A percentile compares a stretch with the other conserved stretches of the same genome.
Conservation (phyloP, 2,888 invertebrate genomes). For the Habroteleia sp. region DNA sequence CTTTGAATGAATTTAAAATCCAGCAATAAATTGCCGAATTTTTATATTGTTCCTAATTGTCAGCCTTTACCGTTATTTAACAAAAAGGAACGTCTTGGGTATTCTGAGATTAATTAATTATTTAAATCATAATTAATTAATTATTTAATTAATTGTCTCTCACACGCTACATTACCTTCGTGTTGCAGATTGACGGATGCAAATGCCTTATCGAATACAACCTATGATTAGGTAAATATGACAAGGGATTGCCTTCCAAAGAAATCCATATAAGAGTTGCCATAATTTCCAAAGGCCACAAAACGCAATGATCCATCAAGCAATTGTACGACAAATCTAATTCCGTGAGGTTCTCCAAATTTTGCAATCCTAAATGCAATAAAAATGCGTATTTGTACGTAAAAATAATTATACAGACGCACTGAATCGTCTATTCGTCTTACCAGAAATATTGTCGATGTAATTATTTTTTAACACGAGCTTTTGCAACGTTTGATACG, state of each 20-base stretch:
- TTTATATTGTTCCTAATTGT: no score
- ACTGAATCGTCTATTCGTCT: no score
- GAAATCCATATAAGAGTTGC: conserved; percentile 83
- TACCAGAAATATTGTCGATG: conserved; percentile 84
- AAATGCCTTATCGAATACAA: conserved; percentile 82
- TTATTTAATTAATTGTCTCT: no score
- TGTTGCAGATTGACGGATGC: conserved; percentile 82
- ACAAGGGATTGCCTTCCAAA: conserved; percentile 85
- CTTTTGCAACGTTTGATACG: conserved; percentile 83
- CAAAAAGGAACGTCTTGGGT: no score
- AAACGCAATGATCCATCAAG: conserved; percentile 83
- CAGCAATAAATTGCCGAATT: no score
- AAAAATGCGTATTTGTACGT: no score
- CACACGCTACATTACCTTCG: conserved; percentile 80
- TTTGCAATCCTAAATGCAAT: conserved; percentile 79
- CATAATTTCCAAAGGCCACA: conserved; percentile 83
- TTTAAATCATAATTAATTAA: no score
- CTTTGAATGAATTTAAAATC: no score
- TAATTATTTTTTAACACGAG: conserved; percentile 85
- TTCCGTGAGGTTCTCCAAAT: conserved; percentile 83
- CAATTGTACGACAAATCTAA: conserved; percentile 86
- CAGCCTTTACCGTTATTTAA: no score
- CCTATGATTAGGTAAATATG: conserved; percentile 84
- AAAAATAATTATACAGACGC: no score
- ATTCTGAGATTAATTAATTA: no score